Evolutionary conservation across 2,797 vertebrate species (phyloP).

Genomic region (Chiroxiphia lanceolata): DNA sequence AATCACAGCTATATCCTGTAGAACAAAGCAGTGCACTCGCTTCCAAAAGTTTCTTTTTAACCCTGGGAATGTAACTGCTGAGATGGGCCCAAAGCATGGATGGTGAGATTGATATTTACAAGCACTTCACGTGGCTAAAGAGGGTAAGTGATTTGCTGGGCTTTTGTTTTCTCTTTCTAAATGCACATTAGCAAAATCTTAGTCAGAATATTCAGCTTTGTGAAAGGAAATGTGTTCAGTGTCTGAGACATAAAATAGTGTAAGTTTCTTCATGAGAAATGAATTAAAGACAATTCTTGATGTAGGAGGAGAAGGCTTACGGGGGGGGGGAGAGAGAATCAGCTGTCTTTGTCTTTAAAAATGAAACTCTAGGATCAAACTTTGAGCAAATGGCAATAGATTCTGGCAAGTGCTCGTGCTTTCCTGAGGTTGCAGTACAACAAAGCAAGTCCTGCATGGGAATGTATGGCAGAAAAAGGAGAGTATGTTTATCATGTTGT

Average conservation of each 20-base stretch:
- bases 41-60: slow-evolving; percentile 70
- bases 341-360: slow-evolving; percentile 75
- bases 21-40: slow-evolving; percentile 52
- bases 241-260: neutral
- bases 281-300: slow-evolving; percentile 57
- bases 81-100: slow-evolving; percentile 96
- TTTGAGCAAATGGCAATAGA: slow-evolving; percentile 41
- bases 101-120: slow-evolving; percentile 95
- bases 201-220: neutral
- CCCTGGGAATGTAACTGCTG: slow-evolving; percentile 76
- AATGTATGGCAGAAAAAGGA: neutral
- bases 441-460: neutral
- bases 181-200: neutral
- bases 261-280: slow-evolving; percentile 58
- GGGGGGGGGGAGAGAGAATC: slow-evolving; percentile 37
- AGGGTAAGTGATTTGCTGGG: slow-evolving; percentile 85
- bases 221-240: neutral
- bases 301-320: neutral
- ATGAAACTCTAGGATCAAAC: slow-evolving; percentile 53
- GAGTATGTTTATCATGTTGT: neutral
- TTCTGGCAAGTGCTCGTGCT: neutral
- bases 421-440: neutral
- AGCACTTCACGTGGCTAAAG: slow-evolving; percentile 95
- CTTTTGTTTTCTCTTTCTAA: slow-evolving; percentile 56
- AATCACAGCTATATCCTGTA: slow-evolving; percentile 14